These are phyloP conservation scores for Iguana delicatissima DNA, from an alignment of 2,797 vertebrate species.

Conservation along the genomic window DNA sequence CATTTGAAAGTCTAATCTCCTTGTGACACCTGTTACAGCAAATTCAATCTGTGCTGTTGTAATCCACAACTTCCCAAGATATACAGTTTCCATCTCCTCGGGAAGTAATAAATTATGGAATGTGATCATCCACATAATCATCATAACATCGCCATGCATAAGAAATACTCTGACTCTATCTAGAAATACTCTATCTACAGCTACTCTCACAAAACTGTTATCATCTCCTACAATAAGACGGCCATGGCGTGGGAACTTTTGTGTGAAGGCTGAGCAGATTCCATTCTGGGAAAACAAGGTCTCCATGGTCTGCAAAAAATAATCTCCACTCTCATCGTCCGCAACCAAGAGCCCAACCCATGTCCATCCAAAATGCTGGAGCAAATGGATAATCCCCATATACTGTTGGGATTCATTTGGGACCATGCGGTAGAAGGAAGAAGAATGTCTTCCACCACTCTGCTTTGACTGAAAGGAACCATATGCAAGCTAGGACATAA, in stretches of 20 bases:
- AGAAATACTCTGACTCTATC: background rate
- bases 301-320: background rate
- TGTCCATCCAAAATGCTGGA: constrained; percentile 30
- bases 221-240: background rate
- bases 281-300: background rate
- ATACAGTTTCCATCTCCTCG: background rate
- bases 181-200: background rate
- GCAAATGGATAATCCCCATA: constrained; percentile 16
- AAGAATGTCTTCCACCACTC: no score
- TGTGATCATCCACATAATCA: background rate
- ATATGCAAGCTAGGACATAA: constrained; percentile 15
- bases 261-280: constrained; percentile 30
- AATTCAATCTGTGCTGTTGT: constrained; percentile 22
- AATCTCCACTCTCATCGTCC: constrained; percentile 16
- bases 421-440: constrained; percentile 20
- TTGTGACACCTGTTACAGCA: background rate
- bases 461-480: constrained; percentile 12
- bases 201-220: background rate
- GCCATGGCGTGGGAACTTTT: background rate
- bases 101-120: background rate
- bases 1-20: background rate
- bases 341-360: constrained; percentile 23
- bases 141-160: constrained; percentile 11
- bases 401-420: constrained; percentile 19
- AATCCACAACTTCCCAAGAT: constrained; percentile 24